Conservation (phyloP, 1,140 invertebrate species). For the Dysdera silvatica region DNA sequence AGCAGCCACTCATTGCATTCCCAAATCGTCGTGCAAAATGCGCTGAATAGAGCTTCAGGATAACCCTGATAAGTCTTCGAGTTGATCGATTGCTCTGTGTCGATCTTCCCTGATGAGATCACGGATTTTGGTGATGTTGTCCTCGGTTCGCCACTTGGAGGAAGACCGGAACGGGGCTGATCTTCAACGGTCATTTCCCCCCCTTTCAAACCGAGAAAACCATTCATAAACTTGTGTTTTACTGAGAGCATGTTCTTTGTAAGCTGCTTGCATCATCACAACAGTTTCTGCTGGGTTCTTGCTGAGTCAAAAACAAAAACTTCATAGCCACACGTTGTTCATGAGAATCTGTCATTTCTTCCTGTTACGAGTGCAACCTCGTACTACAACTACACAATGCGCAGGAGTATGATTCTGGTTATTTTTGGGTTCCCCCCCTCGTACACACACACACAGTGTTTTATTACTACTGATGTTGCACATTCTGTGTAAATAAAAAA, state of each 20-base stretch:
- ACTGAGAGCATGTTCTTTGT: slow-evolving; percentile 2
- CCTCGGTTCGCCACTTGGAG: not conserved
- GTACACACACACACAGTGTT: too few species aligned
- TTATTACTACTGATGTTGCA: too few species aligned
- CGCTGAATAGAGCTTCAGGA: too few species aligned
- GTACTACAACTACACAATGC: not conserved
- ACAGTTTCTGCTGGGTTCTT: slow-evolving; percentile 1
- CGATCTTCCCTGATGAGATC: not conserved
- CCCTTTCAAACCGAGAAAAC: slow-evolving; percentile 3
- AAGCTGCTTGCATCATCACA: slow-evolving; percentile 3
- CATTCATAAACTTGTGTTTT: not conserved
- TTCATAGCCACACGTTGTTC: not conserved
- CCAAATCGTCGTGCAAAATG: not conserved
- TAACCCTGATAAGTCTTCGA: not conserved
- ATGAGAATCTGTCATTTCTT: not conserved
- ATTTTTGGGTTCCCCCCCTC: not conserved
- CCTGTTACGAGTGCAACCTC: not conserved
- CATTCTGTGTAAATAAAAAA: too few species aligned
- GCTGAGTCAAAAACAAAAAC: not conserved
- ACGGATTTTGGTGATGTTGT: slow-evolving; percentile 3
- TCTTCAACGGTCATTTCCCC: not conserved
- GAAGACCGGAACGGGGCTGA: not conserved
- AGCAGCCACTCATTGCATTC: not conserved
- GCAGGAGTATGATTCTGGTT: not conserved
- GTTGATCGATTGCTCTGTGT: not conserved